A percentile compares a stretch with the other conserved stretches of the same genome.
Evolutionary conservation across 2,797 vertebrate species (phyloP).

Genomic region (Bovichtus variegatus): DNA sequence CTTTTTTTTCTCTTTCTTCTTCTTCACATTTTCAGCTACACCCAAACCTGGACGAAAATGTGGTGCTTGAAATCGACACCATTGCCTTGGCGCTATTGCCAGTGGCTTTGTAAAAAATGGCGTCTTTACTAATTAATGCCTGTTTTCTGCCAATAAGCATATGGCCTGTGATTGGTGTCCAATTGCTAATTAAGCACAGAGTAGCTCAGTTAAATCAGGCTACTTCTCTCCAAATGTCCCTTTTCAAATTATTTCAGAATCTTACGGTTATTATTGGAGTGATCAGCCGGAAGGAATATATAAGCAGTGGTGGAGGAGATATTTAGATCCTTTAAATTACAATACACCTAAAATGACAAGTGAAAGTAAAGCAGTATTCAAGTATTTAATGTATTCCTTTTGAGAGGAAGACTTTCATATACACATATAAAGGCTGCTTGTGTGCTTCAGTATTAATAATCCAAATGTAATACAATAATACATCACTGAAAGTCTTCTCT

Average conservation of each 20-base stretch:
- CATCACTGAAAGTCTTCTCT: no score
- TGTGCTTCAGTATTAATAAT: no score
- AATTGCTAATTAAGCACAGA: conserved; percentile 48
- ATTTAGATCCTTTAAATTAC: neutral
- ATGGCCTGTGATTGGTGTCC: conserved; percentile 51
- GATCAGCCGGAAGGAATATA: conserved; percentile 3
- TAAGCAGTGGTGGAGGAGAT: neutral
- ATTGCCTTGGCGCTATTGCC: conserved; percentile 12
- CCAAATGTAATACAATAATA: no score
- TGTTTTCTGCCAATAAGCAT: conserved; percentile 39
- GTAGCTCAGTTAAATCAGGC: conserved; percentile 29
- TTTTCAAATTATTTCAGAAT: conserved; percentile 16
- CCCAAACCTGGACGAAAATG: neutral
- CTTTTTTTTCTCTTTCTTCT: neutral
- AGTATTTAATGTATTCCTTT: neutral
- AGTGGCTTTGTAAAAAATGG: conserved; percentile 40
- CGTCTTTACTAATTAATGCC: conserved; percentile 56
- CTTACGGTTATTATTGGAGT: neutral
- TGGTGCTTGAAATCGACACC: conserved; percentile 1
- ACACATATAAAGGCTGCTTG: no score
- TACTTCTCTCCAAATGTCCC: conserved; percentile 4
- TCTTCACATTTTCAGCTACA: neutral
- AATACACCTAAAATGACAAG: neutral
- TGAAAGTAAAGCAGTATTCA: neutral
- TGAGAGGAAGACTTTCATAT: neutral